These are phyloP conservation scores for Lacanobia oleracea DNA, from an alignment of 2,888 invertebrate genomes.

Conservation along the genomic window DNA sequence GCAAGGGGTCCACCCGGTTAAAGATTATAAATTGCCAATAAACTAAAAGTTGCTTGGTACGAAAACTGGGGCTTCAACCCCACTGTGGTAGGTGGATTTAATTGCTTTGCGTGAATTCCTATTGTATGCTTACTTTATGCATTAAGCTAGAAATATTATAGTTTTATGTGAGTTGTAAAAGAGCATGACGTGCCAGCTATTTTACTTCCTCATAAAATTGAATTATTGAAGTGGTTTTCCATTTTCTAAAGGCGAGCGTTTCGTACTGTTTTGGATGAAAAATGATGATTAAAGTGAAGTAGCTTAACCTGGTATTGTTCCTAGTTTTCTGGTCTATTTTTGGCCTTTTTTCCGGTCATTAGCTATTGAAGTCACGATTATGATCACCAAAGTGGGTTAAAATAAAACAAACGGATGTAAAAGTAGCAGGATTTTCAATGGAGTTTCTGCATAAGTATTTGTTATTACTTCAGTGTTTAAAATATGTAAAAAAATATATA, in stretches of 20 bases:
- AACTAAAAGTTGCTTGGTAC: conserved; percentile 2
- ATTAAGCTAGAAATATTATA: conserved; percentile 67
- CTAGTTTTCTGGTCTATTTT: too few relatives aligned
- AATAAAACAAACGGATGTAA: too few relatives aligned
- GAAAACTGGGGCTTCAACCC: conserved; percentile 39
- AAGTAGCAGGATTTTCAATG: too few relatives aligned
- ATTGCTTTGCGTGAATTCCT: conserved; percentile 72
- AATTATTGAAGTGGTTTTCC: conserved; percentile 55
- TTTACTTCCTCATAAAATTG: conserved; percentile 60
- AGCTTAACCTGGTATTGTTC: too few relatives aligned
- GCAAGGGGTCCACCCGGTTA: too few relatives aligned
- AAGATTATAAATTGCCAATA: neutral
- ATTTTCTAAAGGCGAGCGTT: conserved; percentile 20
- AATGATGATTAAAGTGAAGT: neutral
- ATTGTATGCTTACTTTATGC: conserved; percentile 68
- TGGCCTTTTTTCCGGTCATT: too few relatives aligned
- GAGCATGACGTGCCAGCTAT: conserved; percentile 60
- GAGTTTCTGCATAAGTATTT: too few relatives aligned
- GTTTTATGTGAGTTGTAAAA: conserved; percentile 66
- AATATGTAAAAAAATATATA: too few relatives aligned
- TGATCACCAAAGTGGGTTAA: too few relatives aligned
- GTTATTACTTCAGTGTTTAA: too few relatives aligned
- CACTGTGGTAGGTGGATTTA: conserved; percentile 55
- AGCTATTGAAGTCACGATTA: too few relatives aligned
- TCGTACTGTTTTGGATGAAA: conserved; percentile 12